Evolutionary conservation across 2,113 vertebrate species (phyloP).

Genomic region (Sapayoa aenigma): DNA sequence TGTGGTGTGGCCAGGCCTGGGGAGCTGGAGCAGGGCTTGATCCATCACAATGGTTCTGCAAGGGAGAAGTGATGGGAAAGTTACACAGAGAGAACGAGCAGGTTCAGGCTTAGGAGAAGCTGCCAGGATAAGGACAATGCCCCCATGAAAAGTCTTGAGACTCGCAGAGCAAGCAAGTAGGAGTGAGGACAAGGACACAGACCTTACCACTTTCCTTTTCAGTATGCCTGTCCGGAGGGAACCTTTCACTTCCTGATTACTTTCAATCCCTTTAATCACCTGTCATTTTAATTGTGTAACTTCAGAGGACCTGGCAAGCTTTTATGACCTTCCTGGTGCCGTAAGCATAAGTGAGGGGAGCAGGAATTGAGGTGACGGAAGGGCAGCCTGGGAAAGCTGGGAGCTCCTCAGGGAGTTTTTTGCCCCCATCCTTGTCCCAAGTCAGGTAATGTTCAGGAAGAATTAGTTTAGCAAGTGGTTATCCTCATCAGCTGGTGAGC

Average conservation of each 20-base stretch:
- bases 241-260: neutral
- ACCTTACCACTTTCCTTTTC: neutral
- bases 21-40: neutral
- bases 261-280: neutral
- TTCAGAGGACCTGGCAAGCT: neutral
- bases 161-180: neutral
- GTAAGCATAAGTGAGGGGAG: rapidly evolving
- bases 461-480: neutral
- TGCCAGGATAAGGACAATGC: neutral
- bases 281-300: neutral
- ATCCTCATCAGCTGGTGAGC: neutral
- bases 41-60: neutral
- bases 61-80: neutral
- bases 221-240: neutral
- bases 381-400: neutral
- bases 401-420: neutral
- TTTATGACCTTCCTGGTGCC: neutral
- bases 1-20: neutral
- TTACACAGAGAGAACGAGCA: neutral
- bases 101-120: neutral
- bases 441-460: neutral
- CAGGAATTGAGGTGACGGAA: neutral
- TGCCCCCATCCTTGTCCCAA: neutral
- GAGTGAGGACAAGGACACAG: neutral
- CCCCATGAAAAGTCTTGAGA: neutral